Evolutionary conservation across 2,113 vertebrate genomes (phyloP).

Genomic region (Eleginops maclovinus): DNA sequence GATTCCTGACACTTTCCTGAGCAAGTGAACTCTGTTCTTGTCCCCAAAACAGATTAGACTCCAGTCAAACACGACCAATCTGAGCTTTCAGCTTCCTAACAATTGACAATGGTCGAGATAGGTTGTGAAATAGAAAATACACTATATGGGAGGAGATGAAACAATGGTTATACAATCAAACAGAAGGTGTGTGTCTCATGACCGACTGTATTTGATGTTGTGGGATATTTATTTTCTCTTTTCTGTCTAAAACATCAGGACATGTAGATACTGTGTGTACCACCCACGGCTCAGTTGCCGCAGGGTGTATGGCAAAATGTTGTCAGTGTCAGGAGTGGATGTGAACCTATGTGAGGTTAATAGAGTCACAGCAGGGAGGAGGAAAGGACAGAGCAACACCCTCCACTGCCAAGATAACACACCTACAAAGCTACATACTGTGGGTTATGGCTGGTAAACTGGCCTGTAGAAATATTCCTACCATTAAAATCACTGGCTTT

Average conservation of each 20-base stretch:
- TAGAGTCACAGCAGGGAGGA: slow-evolving; percentile 30
- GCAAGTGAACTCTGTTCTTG: neutral
- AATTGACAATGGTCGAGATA: neutral
- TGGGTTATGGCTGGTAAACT: slow-evolving; percentile 19
- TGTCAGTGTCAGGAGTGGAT: slow-evolving; percentile 11
- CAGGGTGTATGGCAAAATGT: neutral
- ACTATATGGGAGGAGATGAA: neutral
- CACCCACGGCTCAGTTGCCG: neutral
- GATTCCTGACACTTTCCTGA: neutral
- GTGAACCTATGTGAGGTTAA: slow-evolving; percentile 26
- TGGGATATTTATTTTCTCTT: neutral
- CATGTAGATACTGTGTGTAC: neutral
- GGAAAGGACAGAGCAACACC: slow-evolving; percentile 6
- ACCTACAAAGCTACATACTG: slow-evolving; percentile 5
- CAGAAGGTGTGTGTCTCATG: neutral
- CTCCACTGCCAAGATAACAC: slow-evolving; percentile 8
- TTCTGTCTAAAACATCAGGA: neutral
- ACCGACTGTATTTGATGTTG: no score
- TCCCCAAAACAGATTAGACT: neutral
- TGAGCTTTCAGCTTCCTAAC: neutral
- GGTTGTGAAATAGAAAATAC: neutral
- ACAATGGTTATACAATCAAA: slow-evolving; percentile 1
- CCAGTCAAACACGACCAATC: neutral
- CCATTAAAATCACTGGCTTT: slow-evolving; percentile 12
- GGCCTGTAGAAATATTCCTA: neutral